Conservation (phyloP, 2,797 vertebrate species). For the Bryconaethiops microstoma region DNA sequence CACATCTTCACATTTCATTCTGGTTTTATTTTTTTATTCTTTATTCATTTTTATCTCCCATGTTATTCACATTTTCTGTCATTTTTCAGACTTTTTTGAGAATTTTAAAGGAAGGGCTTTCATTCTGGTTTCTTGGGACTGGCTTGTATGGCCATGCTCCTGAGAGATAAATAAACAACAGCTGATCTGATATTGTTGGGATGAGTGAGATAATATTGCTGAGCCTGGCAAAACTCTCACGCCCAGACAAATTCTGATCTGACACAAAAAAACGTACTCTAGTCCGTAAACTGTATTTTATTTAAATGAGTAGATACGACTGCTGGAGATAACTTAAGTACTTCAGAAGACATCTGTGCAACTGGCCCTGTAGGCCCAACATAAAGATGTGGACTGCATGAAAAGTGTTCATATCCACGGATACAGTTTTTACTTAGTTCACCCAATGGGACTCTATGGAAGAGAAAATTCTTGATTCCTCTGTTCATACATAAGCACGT, state of each 20-base stretch:
- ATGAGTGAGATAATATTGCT: slow-evolving; percentile 58
- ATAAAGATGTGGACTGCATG: not conserved
- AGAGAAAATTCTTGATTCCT: not conserved
- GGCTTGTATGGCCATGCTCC: slow-evolving; percentile 50
- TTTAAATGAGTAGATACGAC: slow-evolving; percentile 34
- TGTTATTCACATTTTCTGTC: slow-evolving; percentile 69
- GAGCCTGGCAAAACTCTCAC: slow-evolving; percentile 55
- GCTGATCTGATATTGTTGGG: slow-evolving; percentile 60
- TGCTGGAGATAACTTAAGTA: slow-evolving; percentile 14
- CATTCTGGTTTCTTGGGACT: slow-evolving; percentile 53
- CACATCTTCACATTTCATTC: slow-evolving; percentile 45
- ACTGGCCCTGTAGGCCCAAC: slow-evolving; percentile 8
- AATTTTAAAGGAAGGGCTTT: slow-evolving; percentile 54
- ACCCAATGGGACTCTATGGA: slow-evolving; percentile 3
- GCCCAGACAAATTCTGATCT: slow-evolving; percentile 57
- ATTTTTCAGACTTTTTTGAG: slow-evolving; percentile 60
- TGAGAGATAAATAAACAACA: slow-evolving; percentile 61
- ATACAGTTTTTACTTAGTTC: not conserved
- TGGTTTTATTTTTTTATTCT: slow-evolving; percentile 49
- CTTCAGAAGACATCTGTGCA: not conserved
- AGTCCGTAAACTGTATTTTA: slow-evolving; percentile 37
- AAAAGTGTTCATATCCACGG: slow-evolving; percentile 17
- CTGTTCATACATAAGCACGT: not conserved
- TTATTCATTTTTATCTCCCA: slow-evolving; percentile 69
- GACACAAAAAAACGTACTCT: slow-evolving; percentile 38